Conservation (phyloP, 2,797 vertebrate species). For the Garrulus glandarius region DNA sequence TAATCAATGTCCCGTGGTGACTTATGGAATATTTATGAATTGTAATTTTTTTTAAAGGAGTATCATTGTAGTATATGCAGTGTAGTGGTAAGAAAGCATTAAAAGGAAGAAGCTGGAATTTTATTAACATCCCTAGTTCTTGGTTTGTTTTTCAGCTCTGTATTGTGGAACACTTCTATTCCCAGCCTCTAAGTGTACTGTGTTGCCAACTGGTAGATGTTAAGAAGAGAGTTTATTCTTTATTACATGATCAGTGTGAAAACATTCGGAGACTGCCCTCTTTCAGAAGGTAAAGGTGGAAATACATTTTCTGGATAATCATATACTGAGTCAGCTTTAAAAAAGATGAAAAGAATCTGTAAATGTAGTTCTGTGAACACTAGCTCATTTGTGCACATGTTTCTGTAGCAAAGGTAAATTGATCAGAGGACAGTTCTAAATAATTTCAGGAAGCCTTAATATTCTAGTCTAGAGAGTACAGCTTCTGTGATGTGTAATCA, state of each 20-base stretch:
- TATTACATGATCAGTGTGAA: conserved; percentile 83
- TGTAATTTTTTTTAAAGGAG: background rate
- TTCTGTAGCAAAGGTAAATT: background rate
- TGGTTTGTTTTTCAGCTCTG: conserved; percentile 81
- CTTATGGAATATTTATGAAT: background rate
- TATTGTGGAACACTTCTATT: conserved; percentile 90
- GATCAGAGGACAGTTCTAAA: background rate
- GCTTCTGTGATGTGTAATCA: background rate
- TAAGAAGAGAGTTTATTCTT: conserved; percentile 70
- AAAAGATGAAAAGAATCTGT: background rate
- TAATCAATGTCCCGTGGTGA: background rate
- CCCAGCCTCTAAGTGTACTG: conserved; percentile 88
- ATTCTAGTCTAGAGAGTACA: background rate
- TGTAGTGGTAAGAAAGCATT: background rate
- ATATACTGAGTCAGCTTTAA: background rate
- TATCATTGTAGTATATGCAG: background rate
- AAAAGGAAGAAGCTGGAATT: background rate
- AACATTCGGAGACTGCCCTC: conserved; percentile 87
- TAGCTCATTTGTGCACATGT: background rate
- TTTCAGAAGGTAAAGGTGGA: conserved; percentile 85
- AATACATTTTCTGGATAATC: background rate
- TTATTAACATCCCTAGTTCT: background rate
- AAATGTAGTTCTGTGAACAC: background rate
- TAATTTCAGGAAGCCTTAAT: background rate
- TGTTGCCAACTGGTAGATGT: conserved; percentile 83